Conservation (phyloP, 2,888 invertebrate genomes). For the Metopia argyrocephala region DNA sequence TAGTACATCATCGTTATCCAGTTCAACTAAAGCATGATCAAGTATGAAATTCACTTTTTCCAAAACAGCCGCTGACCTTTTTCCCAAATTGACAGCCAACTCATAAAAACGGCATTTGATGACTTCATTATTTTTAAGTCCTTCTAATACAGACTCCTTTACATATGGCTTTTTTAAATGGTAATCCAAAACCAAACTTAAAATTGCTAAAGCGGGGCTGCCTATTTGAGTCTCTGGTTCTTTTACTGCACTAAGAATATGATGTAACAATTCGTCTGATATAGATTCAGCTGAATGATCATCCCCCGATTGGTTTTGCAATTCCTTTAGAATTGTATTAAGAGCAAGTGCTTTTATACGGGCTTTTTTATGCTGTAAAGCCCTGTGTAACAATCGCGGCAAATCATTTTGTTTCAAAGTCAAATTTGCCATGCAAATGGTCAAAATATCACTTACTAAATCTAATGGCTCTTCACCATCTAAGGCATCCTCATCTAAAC, state of each 20-base stretch:
- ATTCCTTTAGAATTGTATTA: conserved; percentile 80
- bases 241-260: conserved; percentile 72
- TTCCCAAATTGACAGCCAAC: conserved; percentile 83
- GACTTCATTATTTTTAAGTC: conserved; percentile 68
- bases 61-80: conserved; percentile 81
- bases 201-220: conserved; percentile 69
- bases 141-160: conserved; percentile 65
- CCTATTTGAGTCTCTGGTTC: conserved; percentile 71
- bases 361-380: conserved; percentile 82
- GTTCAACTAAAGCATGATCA: conserved; percentile 83
- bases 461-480: conserved; percentile 80
- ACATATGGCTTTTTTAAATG: conserved; percentile 68
- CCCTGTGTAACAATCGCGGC: conserved; percentile 81
- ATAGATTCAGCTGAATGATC: conserved; percentile 40
- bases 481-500: conserved; percentile 80
- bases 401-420: conserved; percentile 81
- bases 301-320: conserved; percentile 49
- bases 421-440: conserved; percentile 83
- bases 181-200: conserved; percentile 68
- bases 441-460: conserved; percentile 83
- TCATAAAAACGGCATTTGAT: conserved; percentile 76
- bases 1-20: conserved; percentile 86
- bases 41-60: conserved; percentile 82
- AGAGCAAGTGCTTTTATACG: conserved; percentile 83
- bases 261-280: conserved; percentile 68